These are phyloP conservation scores for Corythornis cristatus DNA, from an alignment of 2,113 vertebrate genomes.

Conservation along the genomic window DNA sequence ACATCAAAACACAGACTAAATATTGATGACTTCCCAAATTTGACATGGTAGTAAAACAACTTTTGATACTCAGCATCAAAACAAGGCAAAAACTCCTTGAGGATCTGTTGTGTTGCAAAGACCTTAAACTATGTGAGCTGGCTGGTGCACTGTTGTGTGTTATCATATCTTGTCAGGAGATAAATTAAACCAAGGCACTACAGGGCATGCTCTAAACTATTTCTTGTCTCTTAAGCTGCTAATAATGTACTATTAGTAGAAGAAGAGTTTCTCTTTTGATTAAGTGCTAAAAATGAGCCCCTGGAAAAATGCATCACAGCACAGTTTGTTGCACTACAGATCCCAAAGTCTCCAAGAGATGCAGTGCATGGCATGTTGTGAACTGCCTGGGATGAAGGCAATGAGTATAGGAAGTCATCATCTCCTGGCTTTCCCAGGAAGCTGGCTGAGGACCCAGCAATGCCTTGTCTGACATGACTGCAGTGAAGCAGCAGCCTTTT, in stretches of 20 bases:
- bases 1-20: constrained; percentile 15
- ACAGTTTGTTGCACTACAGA: background rate
- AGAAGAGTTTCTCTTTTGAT: background rate
- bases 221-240: background rate
- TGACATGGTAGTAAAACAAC: background rate
- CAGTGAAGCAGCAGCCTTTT: background rate
- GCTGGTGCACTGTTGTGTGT: background rate
- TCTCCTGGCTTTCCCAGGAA: background rate
- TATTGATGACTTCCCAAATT: constrained; percentile 4
- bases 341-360: background rate
- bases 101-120: background rate
- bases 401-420: background rate
- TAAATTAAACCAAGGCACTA: background rate
- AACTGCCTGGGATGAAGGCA: background rate
- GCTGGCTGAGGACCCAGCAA: fast-evolving
- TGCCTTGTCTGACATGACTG: background rate
- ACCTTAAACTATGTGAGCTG: background rate
- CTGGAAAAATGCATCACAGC: background rate
- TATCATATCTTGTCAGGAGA: background rate
- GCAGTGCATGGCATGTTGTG: background rate
- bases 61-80: background rate
- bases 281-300: background rate
- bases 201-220: background rate
- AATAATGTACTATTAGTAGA: background rate
- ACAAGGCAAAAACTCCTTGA: background rate